Percentiles rank a stretch among this genome's conserved stretches.
phyloP scores from a whole-genome alignment of 1,140 invertebrate genomes.

The Solen grandis region DNA sequence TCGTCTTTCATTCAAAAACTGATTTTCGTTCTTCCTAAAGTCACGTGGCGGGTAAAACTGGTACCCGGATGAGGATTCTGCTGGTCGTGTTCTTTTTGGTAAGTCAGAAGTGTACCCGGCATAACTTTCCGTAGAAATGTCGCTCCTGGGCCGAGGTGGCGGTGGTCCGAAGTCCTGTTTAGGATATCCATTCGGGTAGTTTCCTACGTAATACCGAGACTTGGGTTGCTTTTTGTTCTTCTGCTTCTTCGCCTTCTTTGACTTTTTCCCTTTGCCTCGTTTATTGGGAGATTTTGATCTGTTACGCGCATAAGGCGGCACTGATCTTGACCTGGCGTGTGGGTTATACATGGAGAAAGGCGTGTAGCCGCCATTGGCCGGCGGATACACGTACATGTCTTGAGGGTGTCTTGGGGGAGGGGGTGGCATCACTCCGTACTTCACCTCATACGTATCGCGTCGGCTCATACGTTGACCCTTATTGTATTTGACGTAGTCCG shows the following conservation, averaged over 20 bases:
- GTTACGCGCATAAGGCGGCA: slow-evolving; percentile 64
- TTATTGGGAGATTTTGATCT: slow-evolving; percentile 45
- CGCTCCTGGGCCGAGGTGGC: slow-evolving; percentile 40
- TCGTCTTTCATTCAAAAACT: slow-evolving; percentile 72
- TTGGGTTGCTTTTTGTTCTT: slow-evolving; percentile 49
- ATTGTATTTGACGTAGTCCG: slow-evolving; percentile 67
- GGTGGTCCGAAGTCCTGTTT: neutral
- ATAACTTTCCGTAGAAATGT: slow-evolving; percentile 66
- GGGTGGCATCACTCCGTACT: slow-evolving; percentile 33
- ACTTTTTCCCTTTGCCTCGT: slow-evolving; percentile 58
- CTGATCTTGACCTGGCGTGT: slow-evolving; percentile 60
- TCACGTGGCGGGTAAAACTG: slow-evolving; percentile 64
- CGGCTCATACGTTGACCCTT: slow-evolving; percentile 66
- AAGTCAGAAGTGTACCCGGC: slow-evolving; percentile 72
- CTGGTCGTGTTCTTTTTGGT: slow-evolving; percentile 9
- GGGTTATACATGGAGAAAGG: slow-evolving; percentile 50
- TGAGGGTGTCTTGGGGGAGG: slow-evolving; percentile 32
- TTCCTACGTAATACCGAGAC: neutral
- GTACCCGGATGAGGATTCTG: slow-evolving; percentile 25
- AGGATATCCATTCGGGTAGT: neutral
- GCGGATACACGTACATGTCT: slow-evolving; percentile 54
- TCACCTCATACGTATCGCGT: slow-evolving; percentile 67
- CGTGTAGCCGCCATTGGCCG: slow-evolving; percentile 47
- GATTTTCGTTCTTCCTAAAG: slow-evolving; percentile 69
- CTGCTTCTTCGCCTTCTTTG: slow-evolving; percentile 67